These are phyloP conservation scores for Probosciger aterrimus DNA, from an alignment of 2,113 vertebrate genomes.

Conservation along the genomic window DNA sequence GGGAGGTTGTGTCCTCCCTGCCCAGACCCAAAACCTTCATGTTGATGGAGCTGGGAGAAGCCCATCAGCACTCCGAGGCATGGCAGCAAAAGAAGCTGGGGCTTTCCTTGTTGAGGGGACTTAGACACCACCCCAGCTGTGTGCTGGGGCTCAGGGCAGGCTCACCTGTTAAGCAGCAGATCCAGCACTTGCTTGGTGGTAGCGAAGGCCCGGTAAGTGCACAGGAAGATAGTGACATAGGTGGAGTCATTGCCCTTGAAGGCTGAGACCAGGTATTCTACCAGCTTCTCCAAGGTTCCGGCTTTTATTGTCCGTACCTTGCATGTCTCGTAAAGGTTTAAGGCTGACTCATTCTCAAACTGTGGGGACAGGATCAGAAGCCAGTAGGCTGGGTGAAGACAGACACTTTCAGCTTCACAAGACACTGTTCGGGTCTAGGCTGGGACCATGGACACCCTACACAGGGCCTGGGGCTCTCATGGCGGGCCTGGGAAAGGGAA, in stretches of 20 bases:
- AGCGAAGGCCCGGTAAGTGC: conserved; percentile 94
- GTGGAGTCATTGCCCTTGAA: conserved; percentile 96
- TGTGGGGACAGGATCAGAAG: not conserved
- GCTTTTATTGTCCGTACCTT: conserved; percentile 96
- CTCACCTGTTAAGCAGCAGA: conserved; percentile 91
- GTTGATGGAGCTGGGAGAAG: not conserved
- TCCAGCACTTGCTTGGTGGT: conserved; percentile 94
- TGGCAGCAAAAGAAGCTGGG: not conserved
- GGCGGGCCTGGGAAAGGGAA: not conserved
- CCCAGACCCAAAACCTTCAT: not conserved
- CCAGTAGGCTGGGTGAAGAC: not conserved
- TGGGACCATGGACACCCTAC: not conserved
- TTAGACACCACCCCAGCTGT: not conserved
- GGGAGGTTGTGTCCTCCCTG: not conserved
- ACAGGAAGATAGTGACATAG: conserved; percentile 97
- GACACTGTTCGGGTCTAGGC: not conserved
- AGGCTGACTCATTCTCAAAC: conserved; percentile 87
- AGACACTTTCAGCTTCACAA: not conserved
- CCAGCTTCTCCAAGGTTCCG: conserved; percentile 93
- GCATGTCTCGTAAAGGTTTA: conserved; percentile 94
- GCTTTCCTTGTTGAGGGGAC: not conserved
- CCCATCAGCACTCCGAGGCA: not conserved
- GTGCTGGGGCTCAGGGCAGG: rapidly evolving
- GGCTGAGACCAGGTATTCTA: conserved; percentile 96
- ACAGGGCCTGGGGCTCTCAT: not conserved